Conservation (phyloP, 1,140 invertebrate genomes). For the Dreissena rostriformis region DNA sequence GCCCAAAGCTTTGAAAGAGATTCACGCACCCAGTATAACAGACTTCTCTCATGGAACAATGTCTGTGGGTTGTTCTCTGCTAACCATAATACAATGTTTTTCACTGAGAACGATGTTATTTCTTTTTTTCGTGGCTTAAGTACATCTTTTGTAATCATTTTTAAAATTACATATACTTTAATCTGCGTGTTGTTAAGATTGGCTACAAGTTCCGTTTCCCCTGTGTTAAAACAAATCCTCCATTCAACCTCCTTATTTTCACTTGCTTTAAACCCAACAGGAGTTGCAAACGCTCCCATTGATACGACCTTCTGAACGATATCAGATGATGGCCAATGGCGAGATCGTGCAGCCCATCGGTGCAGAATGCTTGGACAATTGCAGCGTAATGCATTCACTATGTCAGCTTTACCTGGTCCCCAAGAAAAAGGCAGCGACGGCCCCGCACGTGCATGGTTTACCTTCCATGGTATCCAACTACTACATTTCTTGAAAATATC, state of each 20-base stretch:
- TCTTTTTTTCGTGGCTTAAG: not conserved
- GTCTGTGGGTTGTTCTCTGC: slow-evolving; percentile 14
- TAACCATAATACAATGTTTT: slow-evolving; percentile 33
- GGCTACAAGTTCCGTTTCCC: slow-evolving; percentile 4
- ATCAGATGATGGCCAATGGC: slow-evolving; percentile 13
- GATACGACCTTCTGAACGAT: not conserved
- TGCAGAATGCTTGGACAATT: no score
- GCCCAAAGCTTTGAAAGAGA: not conserved
- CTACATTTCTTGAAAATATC: no score
- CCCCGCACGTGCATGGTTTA: no score
- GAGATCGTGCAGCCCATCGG: no score
- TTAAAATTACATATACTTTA: slow-evolving; percentile 21
- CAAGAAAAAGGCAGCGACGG: no score
- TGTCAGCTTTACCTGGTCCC: no score
- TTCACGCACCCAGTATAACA: not conserved
- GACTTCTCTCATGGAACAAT: not conserved
- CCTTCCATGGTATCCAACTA: no score
- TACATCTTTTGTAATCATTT: slow-evolving; percentile 24
- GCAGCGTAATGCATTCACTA: no score
- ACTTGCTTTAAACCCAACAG: slow-evolving; percentile 10
- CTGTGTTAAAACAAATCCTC: slow-evolving; percentile 28
- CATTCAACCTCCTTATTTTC: slow-evolving; percentile 21
- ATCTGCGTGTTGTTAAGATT: slow-evolving; percentile 16
- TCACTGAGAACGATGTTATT: slow-evolving; percentile 35
- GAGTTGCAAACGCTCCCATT: slow-evolving; percentile 1